A percentile compares a stretch with the other conserved stretches of the same genome.
These are phyloP conservation scores for Euthynnus affinis DNA, from an alignment of 2,797 vertebrate species.

Conservation along the genomic window DNA sequence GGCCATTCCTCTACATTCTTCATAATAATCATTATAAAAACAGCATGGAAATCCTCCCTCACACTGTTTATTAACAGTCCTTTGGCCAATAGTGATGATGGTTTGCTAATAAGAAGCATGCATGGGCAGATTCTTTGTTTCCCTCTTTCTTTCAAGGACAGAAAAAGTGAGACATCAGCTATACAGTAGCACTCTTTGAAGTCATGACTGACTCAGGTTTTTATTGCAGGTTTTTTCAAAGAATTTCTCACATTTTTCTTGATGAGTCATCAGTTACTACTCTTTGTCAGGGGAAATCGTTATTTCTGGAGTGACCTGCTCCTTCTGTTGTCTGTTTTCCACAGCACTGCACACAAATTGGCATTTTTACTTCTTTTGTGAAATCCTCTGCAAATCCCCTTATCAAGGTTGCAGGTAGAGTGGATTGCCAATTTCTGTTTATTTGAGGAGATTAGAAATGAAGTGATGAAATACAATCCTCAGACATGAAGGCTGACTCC, in stretches of 20 bases:
- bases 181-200: slow-evolving; percentile 35
- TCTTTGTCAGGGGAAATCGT: slow-evolving; percentile 31
- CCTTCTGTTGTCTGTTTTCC: slow-evolving; percentile 12
- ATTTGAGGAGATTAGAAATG: slow-evolving; percentile 36
- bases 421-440: slow-evolving; percentile 25
- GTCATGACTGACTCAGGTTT: slow-evolving; percentile 35
- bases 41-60: slow-evolving; percentile 44
- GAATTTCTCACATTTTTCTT: slow-evolving; percentile 20
- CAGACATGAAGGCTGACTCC: not conserved
- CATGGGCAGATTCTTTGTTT: not conserved
- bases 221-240: slow-evolving; percentile 39
- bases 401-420: slow-evolving; percentile 42
- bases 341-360: slow-evolving; percentile 19
- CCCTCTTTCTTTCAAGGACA: slow-evolving; percentile 48
- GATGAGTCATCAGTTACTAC: slow-evolving; percentile 45
- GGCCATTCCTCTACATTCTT: slow-evolving; percentile 42
- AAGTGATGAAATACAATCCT: slow-evolving; percentile 10
- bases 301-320: slow-evolving; percentile 22
- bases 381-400: slow-evolving; percentile 30
- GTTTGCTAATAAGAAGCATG: slow-evolving; percentile 18
- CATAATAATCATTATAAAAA: slow-evolving; percentile 55
- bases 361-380: slow-evolving; percentile 23
- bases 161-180: slow-evolving; percentile 41
- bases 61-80: slow-evolving; percentile 48
- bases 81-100: slow-evolving; percentile 22